Evolutionary conservation across 2,888 invertebrate species (phyloP), one percentile per base, ranked within the genome.

Genomic region (Synanthedon myopaeformis): DNA sequence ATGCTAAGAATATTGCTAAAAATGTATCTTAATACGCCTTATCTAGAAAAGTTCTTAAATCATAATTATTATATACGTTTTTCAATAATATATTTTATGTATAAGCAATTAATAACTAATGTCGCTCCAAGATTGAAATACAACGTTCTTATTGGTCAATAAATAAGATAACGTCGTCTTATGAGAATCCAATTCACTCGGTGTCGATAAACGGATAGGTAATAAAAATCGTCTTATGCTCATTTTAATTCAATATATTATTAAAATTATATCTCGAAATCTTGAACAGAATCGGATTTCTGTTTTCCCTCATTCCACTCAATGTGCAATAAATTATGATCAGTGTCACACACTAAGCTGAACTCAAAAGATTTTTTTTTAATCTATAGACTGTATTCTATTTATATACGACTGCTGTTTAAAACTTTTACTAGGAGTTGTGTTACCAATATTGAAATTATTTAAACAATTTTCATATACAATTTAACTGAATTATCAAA

Each of bases 191-290:
- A 73, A 76, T 79, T 79, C 74, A 74, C 61, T 71, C 67, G 58
- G 55, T 63, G 62, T 70, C 67, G 70, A 63, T 64, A 60, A 59
- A 63, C 65, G 56, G 56, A 50, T 51, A 41, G 57, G 67, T 64
- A 69, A 76, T 83, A 83, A 83, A 82, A 82, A 73, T 72, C 76
- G 69, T 72, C 77, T 81, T 80, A 82, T 54, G 63, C 62, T 68
- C 70, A 76, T 77, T 81, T 70, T 64, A 73, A 74, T 76, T 76
- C 73, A 79, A 81, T 78, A 76, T 77, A 79, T 76, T 70, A 75
- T 65, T 57, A 62, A 72, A 76, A 76, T 74, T 69, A 67, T 72
- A 65, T 70, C 67, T 67, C 58, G 60, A 73, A 69, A 67, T 62
- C 67, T 73, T 65, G 67, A 61, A 69, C 69, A 42, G 57, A 73